Evolutionary conservation across 2,797 vertebrate genomes (phyloP), one percentile per base, ranked within the genome.

Genomic region (Xenopus petersii): DNA sequence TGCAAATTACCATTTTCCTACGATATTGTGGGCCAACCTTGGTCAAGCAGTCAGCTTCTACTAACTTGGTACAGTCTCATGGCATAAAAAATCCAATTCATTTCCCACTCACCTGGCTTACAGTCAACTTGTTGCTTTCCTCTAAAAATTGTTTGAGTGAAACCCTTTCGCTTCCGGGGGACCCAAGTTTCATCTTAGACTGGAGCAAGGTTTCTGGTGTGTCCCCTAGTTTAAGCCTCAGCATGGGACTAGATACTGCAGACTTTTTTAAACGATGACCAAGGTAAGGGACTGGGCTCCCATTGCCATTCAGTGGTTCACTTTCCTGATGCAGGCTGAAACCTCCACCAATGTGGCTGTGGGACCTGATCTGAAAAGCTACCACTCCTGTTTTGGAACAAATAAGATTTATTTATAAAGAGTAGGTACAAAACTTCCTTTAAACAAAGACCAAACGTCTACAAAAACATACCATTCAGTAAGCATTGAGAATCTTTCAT

Each of bases 291-390:
- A 95, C 89, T 75, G 96, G 97, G 84, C 95, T 98, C 87, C 95
- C 94, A 49, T 94, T 89, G 67, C 93, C 95, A 74, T 95, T 97
- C 94, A 95, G 98, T 26, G 93, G 89, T 79, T 98, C 97, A 26
- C 93, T 92, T 77, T 98, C 96, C 59, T 95, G 86, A 17, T 93
- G 92, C 51, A 96, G 87, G 76, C 94, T 96, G 84, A 97, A 98
- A 84, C 99, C 98, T 1, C 96, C 96, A 5, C 96, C 98, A 93
- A 95, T 97, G 89, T 98, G 96, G 24, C 96, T 98, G 64, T 96
- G 97, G 3, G 96, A 96, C 66, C 95, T 86, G 89, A 94, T 96
- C 79, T 93, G 89, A 82, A 89, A 94, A 81, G 92, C 94, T 83
- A 92, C 33, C 13, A 92, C 87, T 87, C 95, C 96, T 96, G 91